Conservation (phyloP, 2,113 vertebrate genomes). For the Zootoca vivipara region DNA sequence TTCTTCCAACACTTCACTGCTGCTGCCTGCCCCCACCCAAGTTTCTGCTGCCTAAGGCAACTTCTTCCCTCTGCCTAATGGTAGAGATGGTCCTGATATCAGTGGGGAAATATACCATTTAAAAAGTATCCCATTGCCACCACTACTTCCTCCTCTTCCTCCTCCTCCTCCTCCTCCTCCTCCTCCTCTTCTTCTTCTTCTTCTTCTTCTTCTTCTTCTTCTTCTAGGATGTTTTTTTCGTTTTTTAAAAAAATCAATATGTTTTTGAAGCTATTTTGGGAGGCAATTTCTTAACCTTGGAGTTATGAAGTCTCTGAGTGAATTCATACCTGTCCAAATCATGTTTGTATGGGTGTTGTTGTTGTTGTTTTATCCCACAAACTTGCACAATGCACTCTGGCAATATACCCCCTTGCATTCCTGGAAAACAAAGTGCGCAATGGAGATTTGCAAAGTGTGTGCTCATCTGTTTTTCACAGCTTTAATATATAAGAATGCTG, state of each 20-base stretch:
- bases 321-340: background rate
- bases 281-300: background rate
- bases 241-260: background rate
- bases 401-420: background rate
- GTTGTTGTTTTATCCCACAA: background rate
- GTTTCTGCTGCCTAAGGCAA: too few relatives aligned
- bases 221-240: background rate
- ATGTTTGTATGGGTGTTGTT: background rate
- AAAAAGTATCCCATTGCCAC: background rate
- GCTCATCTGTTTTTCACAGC: constrained; percentile 12
- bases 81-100: too few relatives aligned
- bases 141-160: too few relatives aligned
- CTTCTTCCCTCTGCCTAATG: too few relatives aligned
- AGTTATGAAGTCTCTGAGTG: background rate
- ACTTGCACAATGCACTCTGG: background rate
- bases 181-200: background rate
- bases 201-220: background rate
- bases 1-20: too few relatives aligned
- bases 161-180: too few relatives aligned
- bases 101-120: background rate
- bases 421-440: background rate
- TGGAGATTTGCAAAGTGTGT: background rate
- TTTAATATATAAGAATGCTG: background rate
- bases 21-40: too few relatives aligned
- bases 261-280: background rate